Evolutionary conservation across 2,888 invertebrate species (phyloP).

Genomic region (Agapostemon virescens): DNA sequence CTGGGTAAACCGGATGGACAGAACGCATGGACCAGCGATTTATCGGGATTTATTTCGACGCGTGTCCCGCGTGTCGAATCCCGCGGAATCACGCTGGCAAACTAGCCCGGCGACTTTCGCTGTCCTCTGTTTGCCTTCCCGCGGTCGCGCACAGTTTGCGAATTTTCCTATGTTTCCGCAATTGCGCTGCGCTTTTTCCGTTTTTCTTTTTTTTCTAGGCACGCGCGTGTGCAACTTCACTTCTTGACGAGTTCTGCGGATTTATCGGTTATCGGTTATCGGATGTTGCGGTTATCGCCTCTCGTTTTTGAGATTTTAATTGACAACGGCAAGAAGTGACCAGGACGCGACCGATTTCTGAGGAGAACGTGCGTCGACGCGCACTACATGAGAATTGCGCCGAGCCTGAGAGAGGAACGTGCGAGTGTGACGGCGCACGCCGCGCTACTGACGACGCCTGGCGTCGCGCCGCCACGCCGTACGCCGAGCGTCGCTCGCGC

Average conservation of each 20-base stretch:
- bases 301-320: neutral
- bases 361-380: conserved; percentile 36
- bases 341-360: neutral
- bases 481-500: conserved; percentile 60
- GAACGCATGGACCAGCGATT: conserved; percentile 63
- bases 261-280: too few species aligned
- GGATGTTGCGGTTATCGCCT: too few species aligned
- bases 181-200: neutral
- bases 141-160: conserved; percentile 13
- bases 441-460: conserved; percentile 79
- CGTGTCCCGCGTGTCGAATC: conserved; percentile 61
- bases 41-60: conserved; percentile 66
- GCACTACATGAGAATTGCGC: conserved; percentile 57
- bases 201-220: too few species aligned
- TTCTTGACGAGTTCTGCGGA: neutral
- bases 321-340: neutral
- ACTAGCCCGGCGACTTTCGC: conserved; percentile 26
- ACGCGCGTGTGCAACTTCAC: neutral
- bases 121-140: conserved; percentile 21
- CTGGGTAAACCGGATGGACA: conserved; percentile 33
- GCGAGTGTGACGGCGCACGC: conserved; percentile 79
- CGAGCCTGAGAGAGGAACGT: conserved; percentile 66
- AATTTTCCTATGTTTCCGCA: conserved; percentile 23
- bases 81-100: conserved; percentile 45
- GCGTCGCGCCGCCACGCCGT: conserved; percentile 70